A percentile compares a stretch with the other conserved stretches of the same genome.
Evolutionary conservation across 2,113 vertebrate genomes (phyloP).

Genomic region (Cettia cetti): DNA sequence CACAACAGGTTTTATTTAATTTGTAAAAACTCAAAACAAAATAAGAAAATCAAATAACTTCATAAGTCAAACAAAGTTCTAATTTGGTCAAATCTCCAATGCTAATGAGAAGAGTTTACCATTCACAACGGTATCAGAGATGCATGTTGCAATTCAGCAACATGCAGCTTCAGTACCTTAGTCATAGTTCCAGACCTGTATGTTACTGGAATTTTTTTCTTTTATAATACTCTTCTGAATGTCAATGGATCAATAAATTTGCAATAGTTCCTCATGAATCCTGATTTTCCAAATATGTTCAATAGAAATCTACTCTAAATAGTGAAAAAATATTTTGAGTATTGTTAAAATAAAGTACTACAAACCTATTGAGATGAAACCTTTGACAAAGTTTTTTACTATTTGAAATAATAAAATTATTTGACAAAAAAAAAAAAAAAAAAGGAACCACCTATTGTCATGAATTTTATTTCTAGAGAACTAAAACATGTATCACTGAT

Average conservation of each 20-base stretch:
- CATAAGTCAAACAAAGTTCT: neutral
- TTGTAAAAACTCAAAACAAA: neutral
- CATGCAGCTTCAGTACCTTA: neutral
- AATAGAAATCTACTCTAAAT: neutral
- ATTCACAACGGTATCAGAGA: neutral
- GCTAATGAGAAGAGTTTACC: neutral
- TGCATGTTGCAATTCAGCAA: neutral
- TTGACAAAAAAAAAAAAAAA: neutral
- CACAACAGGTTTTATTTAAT: neutral
- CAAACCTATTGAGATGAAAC: neutral
- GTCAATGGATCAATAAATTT: neutral
- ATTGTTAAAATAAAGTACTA: neutral
- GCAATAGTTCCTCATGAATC: neutral
- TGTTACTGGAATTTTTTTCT: neutral
- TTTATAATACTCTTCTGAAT: neutral
- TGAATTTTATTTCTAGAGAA: neutral
- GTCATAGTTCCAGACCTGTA: neutral
- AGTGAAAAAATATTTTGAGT: neutral
- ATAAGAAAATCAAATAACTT: neutral
- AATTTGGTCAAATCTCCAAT: neutral
- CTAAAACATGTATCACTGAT: neutral
- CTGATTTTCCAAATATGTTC: neutral
- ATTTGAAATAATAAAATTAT: no score
- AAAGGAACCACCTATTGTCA: accelerated
- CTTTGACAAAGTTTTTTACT: neutral